These are phyloP conservation scores for Sapajus apella DNA, from an alignment of 2,113 vertebrate genomes.

Conservation along the genomic window DNA sequence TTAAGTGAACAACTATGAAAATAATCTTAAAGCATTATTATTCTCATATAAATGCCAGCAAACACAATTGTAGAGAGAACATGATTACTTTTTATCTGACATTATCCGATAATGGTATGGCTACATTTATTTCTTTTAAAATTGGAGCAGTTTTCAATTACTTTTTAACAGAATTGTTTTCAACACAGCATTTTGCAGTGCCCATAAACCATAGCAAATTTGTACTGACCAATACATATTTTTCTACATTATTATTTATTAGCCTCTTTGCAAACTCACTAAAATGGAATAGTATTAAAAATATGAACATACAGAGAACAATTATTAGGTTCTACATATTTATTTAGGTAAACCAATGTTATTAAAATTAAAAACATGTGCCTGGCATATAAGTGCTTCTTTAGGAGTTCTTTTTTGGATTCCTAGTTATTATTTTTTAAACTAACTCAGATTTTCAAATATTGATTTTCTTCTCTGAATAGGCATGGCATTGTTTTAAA, in stretches of 20 bases:
- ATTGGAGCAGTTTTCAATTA: conserved; percentile 57
- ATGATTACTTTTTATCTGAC: conserved; percentile 59
- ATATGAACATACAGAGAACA: conserved; percentile 47
- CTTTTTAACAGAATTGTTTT: conserved; percentile 49
- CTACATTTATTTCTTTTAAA: conserved; percentile 65
- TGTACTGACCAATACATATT: conserved; percentile 62
- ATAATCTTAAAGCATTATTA: conserved; percentile 62
- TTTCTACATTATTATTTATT: conserved; percentile 67
- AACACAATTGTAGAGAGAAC: conserved; percentile 39
- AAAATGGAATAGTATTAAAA: conserved; percentile 58
- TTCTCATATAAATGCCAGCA: conserved; percentile 63
- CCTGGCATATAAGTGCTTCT: conserved; percentile 59
- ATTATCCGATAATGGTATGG: conserved; percentile 61
- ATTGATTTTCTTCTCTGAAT: conserved; percentile 73
- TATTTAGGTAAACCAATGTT: conserved; percentile 77
- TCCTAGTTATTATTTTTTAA: conserved; percentile 77
- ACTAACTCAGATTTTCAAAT: conserved; percentile 72
- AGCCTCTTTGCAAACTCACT: conserved; percentile 59
- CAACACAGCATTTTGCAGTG: conserved; percentile 47
- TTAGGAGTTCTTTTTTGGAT: conserved; percentile 79
- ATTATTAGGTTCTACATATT: conserved; percentile 80
- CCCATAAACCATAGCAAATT: conserved; percentile 63
- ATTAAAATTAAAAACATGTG: conserved; percentile 84
- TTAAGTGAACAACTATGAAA: conserved; percentile 73
- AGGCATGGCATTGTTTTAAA: conserved; percentile 81